phyloP scores from a whole-genome alignment of 2,888 invertebrate species.

The Tetragonisca angustula region DNA sequence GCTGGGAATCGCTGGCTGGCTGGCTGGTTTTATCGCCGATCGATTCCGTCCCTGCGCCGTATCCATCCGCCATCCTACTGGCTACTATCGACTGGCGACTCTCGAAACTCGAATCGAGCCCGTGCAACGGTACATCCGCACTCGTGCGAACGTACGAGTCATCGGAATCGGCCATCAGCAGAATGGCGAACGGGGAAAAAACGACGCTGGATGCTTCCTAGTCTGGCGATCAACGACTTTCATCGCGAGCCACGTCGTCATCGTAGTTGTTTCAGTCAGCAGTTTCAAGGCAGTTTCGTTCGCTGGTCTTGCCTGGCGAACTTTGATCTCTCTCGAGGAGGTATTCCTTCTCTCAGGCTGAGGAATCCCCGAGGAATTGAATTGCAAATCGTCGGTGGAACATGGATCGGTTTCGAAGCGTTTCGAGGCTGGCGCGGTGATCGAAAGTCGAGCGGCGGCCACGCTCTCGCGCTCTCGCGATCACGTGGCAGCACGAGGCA shows the following conservation, averaged over 20 bases:
- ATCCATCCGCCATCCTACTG: not conserved
- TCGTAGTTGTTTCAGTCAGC: not conserved
- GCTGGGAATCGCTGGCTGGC: not conserved
- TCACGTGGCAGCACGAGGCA: not conserved
- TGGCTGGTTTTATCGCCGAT: not conserved
- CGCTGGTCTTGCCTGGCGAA: not conserved
- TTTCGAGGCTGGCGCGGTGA: slow-evolving; percentile 34
- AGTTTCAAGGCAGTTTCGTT: too few species aligned
- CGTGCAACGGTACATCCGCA: not conserved
- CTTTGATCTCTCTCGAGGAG: slow-evolving; percentile 1
- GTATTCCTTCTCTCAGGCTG: slow-evolving; percentile 2
- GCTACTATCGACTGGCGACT: not conserved
- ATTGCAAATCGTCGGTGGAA: slow-evolving; percentile 47
- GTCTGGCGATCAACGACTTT: not conserved
- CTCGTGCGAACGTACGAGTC: not conserved
- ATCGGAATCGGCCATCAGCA: not conserved
- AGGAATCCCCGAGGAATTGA: slow-evolving; percentile 41
- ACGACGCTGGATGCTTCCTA: not conserved
- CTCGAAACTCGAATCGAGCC: not conserved
- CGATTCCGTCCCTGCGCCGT: slow-evolving; percentile 15
- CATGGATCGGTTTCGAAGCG: slow-evolving; percentile 36
- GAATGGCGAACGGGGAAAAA: not conserved
- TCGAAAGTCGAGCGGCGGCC: slow-evolving; percentile 34
- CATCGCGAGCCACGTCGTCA: not conserved
- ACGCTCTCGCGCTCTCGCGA: not conserved